phyloP scores from a whole-genome alignment of 2,797 vertebrate species.

The Pogoniulus pusillus region DNA sequence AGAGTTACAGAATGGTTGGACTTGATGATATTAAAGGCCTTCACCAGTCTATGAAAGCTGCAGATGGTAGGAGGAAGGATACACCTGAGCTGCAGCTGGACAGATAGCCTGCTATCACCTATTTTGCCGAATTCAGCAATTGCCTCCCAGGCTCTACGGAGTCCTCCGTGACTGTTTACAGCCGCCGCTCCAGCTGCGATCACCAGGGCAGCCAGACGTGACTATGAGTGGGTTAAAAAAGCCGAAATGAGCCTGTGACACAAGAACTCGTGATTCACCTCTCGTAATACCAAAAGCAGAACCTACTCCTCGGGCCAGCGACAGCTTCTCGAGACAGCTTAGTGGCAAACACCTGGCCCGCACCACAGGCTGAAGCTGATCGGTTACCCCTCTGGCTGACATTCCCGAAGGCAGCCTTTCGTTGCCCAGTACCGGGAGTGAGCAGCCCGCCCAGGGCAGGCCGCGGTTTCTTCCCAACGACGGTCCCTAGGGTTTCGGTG shows the following conservation, averaged over 20 bases:
- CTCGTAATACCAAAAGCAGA: neutral
- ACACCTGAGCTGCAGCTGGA: rapidly evolving
- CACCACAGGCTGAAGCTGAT: rapidly evolving
- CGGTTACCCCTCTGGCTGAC: neutral
- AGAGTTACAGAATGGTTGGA: too few relatives aligned
- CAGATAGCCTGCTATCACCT: neutral
- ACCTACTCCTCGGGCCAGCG: neutral
- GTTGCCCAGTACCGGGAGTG: neutral
- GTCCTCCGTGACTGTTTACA: neutral
- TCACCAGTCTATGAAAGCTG: neutral
- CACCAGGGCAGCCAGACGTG: too few relatives aligned
- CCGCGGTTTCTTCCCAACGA: too few relatives aligned
- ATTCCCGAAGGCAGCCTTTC: neutral
- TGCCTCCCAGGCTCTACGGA: too few relatives aligned
- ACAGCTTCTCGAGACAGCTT: rapidly evolving
- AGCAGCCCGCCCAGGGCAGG: too few relatives aligned
- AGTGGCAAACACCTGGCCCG: rapidly evolving
- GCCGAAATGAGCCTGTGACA: neutral
- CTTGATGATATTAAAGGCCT: too few relatives aligned
- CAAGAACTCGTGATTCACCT: neutral
- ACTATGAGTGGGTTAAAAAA: rapidly evolving
- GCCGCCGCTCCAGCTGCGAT: neutral
- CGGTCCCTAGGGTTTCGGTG: too few relatives aligned
- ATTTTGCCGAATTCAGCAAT: neutral
- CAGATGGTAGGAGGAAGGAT: neutral